phyloP scores from a whole-genome alignment of 2,888 invertebrate species.

The Pristionchus mayeri region DNA sequence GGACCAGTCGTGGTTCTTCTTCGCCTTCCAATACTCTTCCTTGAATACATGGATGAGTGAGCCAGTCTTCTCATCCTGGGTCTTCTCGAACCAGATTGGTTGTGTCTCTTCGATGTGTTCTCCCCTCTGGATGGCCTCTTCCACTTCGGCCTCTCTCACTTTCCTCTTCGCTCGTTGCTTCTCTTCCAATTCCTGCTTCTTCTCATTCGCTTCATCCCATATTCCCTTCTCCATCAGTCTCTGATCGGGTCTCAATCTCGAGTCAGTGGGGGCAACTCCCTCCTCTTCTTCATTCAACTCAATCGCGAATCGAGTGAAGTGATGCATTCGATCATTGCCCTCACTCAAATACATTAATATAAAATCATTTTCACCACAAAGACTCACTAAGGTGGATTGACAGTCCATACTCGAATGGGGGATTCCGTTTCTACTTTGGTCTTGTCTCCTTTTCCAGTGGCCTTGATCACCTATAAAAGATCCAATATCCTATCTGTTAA shows the following conservation, averaged over 20 bases:
- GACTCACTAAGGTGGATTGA: slow-evolving; percentile 81
- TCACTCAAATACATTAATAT: slow-evolving; percentile 78
- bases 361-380: not conserved
- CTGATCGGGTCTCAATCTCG: slow-evolving; percentile 93
- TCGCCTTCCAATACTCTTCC: slow-evolving; percentile 93
- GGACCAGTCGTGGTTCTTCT: slow-evolving; percentile 89
- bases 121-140: slow-evolving; percentile 80
- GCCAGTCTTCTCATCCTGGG: slow-evolving; percentile 61
- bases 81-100: slow-evolving; percentile 91
- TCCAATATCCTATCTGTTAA: too few species aligned
- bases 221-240: slow-evolving; percentile 90
- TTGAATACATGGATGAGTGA: slow-evolving; percentile 80
- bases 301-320: slow-evolving; percentile 93
- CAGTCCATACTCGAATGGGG: slow-evolving; percentile 89
- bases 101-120: slow-evolving; percentile 85
- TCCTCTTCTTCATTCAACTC: slow-evolving; percentile 96
- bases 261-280: slow-evolving; percentile 94
- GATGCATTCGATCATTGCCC: slow-evolving; percentile 87
- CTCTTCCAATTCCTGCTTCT: slow-evolving; percentile 87
- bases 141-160: slow-evolving; percentile 86
- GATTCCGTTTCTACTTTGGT: slow-evolving; percentile 90
- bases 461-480: slow-evolving; percentile 80
- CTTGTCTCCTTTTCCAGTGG: slow-evolving; percentile 82
- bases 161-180: slow-evolving; percentile 90
- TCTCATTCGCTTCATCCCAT: slow-evolving; percentile 67